Evolutionary conservation across 2,797 vertebrate genomes (phyloP), one percentile per base, ranked within the genome.

Genomic region (Meriones psammophilus): DNA sequence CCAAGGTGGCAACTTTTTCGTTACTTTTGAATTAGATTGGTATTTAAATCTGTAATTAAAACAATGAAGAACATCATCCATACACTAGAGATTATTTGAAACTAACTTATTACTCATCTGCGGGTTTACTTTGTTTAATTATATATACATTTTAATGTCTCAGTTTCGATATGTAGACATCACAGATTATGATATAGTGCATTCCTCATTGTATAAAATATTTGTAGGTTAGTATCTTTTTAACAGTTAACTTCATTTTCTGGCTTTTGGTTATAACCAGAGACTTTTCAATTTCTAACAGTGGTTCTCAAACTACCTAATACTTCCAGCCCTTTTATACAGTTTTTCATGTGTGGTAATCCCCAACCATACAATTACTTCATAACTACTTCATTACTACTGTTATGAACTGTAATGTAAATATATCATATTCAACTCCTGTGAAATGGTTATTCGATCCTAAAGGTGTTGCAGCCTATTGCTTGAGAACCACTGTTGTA

Each of bases 1-100:
- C 36, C 12, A 64, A n/a, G 56, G 39, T 78, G 88, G 28, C 22
- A 50, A 30, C 46, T 69, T 36, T 36, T 86, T 56, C 66, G 46
- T 94, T 96, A 84, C 22, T 62, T 91, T 91, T 95, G 33, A 62
- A 58, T 79, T 77, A 87, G 14, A 54, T 94, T 73, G 54, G 81
- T 94, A 86, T 84, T 95, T 86, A 92, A 96, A 91, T 78, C 39
- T 33, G 36, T 73, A 96, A 50, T 96, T 94, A 73, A 95, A 92
- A 84, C 64, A 85, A 89, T 15, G 69, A 94, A 79, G 58, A 86
- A 58, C 30, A 91, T 68, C 50, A 66, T 71, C 13, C 13, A 89
- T 20, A 91, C 36, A 14, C 90, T 90, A 42, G 26, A 91, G 6
- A 54, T 69, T 85, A 86, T 33, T 89, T 93, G 28, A 90, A 93